Base-by-base conservation (phyloP, 2,888 invertebrate genomes). In the Caenorhabditis becei region DNA sequence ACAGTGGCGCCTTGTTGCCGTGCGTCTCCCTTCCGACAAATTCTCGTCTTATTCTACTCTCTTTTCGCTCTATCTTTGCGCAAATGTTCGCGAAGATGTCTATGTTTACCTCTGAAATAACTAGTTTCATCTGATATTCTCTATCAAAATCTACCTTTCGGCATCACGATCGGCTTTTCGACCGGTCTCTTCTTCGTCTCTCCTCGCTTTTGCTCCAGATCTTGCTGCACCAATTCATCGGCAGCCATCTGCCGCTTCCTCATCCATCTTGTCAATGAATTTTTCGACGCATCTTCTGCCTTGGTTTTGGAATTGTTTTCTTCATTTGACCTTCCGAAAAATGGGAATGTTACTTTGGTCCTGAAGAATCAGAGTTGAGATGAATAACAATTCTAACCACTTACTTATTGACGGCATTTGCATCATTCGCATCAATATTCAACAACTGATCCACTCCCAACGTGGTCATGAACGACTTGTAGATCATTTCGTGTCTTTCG, bases 21-120 rank as follows among this genome's bases (percentile, higher is more conserved):
- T 66, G 62, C 7, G 20, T 23, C 47, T 71, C 81, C 41, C 81
- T 58, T n/a, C 81, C 81, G 37, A 77, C 81, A 26, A 81, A 81
- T 10, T 81, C 81, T 26, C 81, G 37, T 14, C 77, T n/a, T 2
- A 62, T 69, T 23, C 56, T 37, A 0, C 32, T 8, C 18, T 74
- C 77, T 18, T 72, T 71, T 14, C 18, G 20, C 32, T 71, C 77
- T 14, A 58, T 16, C 35, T 37, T 67, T 1, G 56, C 69, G 35
- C 77, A 81, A 7, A 81, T 37, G 1, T 61, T 58, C 10, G 49
- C 41, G 11, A 77, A 41, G 1, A 77, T 26, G 18, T 71, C 20
- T 1, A 81, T 35, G 0, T 75, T 35, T 18, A 77, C 56, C 7
- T 49, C 77, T 69, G 53, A 28, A 58, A 51, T 7, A 11, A 18